phyloP scores from a whole-genome alignment of 2,113 vertebrate species.

The Mystacornis crossleyi region DNA sequence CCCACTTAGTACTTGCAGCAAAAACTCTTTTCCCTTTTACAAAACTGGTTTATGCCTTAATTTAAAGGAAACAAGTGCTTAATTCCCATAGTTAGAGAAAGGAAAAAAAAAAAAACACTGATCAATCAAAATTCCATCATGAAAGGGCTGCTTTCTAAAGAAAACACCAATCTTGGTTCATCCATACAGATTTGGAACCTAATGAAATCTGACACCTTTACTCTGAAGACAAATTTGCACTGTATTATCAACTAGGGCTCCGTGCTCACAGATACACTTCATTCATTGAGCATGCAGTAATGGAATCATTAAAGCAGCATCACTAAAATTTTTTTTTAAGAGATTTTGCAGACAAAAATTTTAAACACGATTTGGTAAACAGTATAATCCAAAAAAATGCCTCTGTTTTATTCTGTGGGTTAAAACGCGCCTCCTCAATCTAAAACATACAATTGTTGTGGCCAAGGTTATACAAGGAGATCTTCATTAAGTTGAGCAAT shows the following conservation, averaged over 20 bases:
- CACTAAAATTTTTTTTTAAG: background rate
- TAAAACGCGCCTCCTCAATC: background rate
- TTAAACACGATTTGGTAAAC: background rate
- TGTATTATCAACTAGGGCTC: conserved; percentile 13
- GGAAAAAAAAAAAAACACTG: background rate
- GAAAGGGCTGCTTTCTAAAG: conserved; percentile 64
- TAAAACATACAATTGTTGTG: background rate
- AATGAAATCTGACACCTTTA: conserved; percentile 68
- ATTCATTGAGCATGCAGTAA: background rate
- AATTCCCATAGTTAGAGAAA: conserved; percentile 7
- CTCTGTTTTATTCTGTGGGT: background rate
- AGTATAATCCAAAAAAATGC: background rate
- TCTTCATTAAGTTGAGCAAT: conserved; percentile 27
- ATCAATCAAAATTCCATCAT: conserved; percentile 53
- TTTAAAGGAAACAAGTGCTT: conserved; percentile 22
- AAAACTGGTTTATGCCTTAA: background rate
- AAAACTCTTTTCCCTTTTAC: background rate
- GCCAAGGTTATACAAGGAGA: conserved; percentile 71
- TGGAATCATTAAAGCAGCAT: background rate
- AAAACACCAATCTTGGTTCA: conserved; percentile 40
- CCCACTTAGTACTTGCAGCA: background rate
- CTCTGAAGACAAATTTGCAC: conserved; percentile 54
- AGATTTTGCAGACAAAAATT: background rate
- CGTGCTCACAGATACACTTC: conserved; percentile 3
- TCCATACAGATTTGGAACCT: conserved; percentile 48